phyloP scores from a whole-genome alignment of 2,113 vertebrate genomes.

The Cyprinodon variegatus region DNA sequence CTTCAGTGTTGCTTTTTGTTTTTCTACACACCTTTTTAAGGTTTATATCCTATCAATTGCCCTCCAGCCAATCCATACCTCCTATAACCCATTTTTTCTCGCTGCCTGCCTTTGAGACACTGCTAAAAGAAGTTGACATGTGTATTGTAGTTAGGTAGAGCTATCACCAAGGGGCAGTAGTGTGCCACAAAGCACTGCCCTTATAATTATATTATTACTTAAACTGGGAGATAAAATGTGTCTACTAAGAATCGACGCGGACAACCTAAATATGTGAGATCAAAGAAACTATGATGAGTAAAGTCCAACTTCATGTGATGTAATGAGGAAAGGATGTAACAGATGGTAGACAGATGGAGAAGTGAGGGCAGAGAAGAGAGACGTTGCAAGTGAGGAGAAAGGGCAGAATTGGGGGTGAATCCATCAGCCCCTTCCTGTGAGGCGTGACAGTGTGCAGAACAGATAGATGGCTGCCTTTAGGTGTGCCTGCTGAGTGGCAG shows the following conservation, averaged over 20 bases:
- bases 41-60: slow-evolving; percentile 24
- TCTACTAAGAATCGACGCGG: background rate
- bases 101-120: slow-evolving; percentile 34
- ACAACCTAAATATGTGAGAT: slow-evolving; percentile 2
- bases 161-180: slow-evolving; percentile 41
- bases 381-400: slow-evolving; percentile 42
- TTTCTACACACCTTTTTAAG: slow-evolving; percentile 11
- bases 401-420: slow-evolving; percentile 62
- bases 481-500: slow-evolving; percentile 40
- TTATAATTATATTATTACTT: background rate
- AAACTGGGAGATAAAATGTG: background rate
- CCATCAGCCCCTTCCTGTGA: slow-evolving; percentile 65
- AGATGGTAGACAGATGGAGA: slow-evolving; percentile 73
- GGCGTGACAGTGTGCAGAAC: slow-evolving; percentile 55
- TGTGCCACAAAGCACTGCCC: slow-evolving; percentile 10
- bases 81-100: slow-evolving; percentile 47
- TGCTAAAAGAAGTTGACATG: slow-evolving; percentile 43
- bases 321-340: slow-evolving; percentile 45
- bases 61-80: slow-evolving; percentile 18
- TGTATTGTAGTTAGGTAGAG: slow-evolving; percentile 7
- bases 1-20: slow-evolving; percentile 42
- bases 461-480: slow-evolving; percentile 63
- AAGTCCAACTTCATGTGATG: slow-evolving; percentile 28
- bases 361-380: slow-evolving; percentile 45
- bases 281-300: background rate